Evolutionary conservation across 2,797 vertebrate genomes (phyloP), one percentile per base, ranked within the genome.

Genomic region (Moxostoma hubbsi): DNA sequence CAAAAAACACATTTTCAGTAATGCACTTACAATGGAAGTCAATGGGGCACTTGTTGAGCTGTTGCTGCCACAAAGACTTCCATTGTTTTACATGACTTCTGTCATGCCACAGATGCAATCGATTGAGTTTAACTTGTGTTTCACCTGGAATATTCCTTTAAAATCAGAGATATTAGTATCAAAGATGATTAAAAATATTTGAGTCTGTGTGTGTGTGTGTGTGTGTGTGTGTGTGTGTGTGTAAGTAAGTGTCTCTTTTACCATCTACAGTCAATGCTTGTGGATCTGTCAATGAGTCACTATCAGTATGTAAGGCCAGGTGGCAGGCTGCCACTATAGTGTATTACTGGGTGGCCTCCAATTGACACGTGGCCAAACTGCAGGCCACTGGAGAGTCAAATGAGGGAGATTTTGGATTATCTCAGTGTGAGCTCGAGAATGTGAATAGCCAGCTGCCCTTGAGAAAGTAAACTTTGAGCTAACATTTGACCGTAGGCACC

Each of bases 191-290:
- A 58, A 58, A 15, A 58, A 7, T 18, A 59, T 59, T 5, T 10
- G 16, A 9, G 12, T 13, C 10, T 9, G 11, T 73, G 18, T 36
- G 45, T 70, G 73, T 75, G 51, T 36, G 36, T 36, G 36, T 24
- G 24, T 24, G 24, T n/a, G n/a, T 9, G 11, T 73, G 18, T 36
- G 45, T 70, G 73, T 75, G 51, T 36, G 36, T 36, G 36, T 24
- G 24, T 24, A n/a, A n/a, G 24, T 24, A 24, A 45, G 51, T 45
- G 45, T 7, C 24, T 80, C 7, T 71, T 36, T 83, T 73, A 75
- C 65, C 81, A 82, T 77, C 62, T 77, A 77, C 47, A 78, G 81
- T 79, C 65, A 79, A 69, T 75, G 57, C 65, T 63, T 67, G 57
- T 57, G 75, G 24, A 18, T 53, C 65, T 65, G 57, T 58, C 68